Evolutionary conservation across 2,113 vertebrate genomes (phyloP).

Genomic region (Chelonoidis abingdonii): DNA sequence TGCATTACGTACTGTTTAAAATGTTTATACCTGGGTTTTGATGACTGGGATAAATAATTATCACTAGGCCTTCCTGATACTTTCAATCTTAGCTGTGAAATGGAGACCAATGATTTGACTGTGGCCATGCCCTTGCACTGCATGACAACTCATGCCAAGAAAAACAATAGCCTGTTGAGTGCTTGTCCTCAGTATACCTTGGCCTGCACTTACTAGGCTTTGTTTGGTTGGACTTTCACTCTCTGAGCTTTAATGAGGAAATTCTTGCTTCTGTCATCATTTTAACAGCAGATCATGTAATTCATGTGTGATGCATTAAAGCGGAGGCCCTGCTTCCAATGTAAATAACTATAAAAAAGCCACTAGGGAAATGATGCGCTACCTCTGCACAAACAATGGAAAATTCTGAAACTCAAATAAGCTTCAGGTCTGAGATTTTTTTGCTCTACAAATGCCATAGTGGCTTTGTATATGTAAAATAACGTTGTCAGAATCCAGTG

Average conservation of each 20-base stretch:
- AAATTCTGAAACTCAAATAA: background rate
- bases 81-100: constrained; percentile 64
- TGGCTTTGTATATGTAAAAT: background rate
- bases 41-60: constrained; percentile 73
- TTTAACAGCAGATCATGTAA: constrained; percentile 23
- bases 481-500: background rate
- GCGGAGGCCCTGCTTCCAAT: constrained; percentile 53
- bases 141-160: constrained; percentile 37
- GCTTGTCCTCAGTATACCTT: constrained; percentile 70
- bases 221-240: constrained; percentile 48
- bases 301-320: constrained; percentile 35
- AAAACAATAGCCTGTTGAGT: constrained; percentile 20
- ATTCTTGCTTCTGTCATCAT: constrained; percentile 59
- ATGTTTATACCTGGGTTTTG: constrained; percentile 40
- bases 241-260: constrained; percentile 34
- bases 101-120: constrained; percentile 43
- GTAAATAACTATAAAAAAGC: background rate
- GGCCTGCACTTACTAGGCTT: background rate
- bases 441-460: background rate
- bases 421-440: background rate
- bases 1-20: constrained; percentile 4
- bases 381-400: constrained; percentile 28
- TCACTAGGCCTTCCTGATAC: constrained; percentile 55
- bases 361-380: background rate
- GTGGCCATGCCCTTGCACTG: constrained; percentile 1